These are phyloP conservation scores for Acanthosepion lycidas DNA, from an alignment of 2,888 invertebrate species.

Conservation along the genomic window DNA sequence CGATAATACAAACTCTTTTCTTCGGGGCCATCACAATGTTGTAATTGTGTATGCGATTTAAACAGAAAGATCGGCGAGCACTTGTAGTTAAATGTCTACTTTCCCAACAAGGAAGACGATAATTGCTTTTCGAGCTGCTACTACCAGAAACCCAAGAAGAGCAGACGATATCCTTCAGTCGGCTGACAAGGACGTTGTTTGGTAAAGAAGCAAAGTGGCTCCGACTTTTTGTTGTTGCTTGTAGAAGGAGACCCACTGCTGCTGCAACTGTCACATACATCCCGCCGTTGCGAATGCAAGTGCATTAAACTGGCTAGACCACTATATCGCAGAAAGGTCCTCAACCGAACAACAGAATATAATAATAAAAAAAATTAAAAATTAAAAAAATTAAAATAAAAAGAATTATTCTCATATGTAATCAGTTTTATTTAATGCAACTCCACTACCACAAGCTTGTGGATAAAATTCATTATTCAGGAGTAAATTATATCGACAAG, in stretches of 20 bases:
- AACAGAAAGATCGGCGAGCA: not conserved
- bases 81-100: not conserved
- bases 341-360: not conserved
- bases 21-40: slow-evolving; percentile 48
- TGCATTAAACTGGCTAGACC: not conserved
- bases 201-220: not conserved
- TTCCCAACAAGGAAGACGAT: not conserved
- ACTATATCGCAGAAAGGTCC: not conserved
- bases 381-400: too few species aligned
- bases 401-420: too few species aligned
- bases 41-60: not conserved
- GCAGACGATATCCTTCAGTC: not conserved
- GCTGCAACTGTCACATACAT: not conserved
- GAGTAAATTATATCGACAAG: too few species aligned
- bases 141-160: not conserved
- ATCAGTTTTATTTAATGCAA: too few species aligned
- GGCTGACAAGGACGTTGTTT: not conserved
- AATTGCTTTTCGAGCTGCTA: not conserved
- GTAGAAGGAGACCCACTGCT: not conserved
- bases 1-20: slow-evolving; percentile 63
- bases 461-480: too few species aligned
- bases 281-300: not conserved
- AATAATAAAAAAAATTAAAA: not conserved
- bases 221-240: not conserved
- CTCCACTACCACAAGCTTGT: too few species aligned